phyloP scores from a whole-genome alignment of 2,797 vertebrate genomes.

The Sebastes glaucus region DNA sequence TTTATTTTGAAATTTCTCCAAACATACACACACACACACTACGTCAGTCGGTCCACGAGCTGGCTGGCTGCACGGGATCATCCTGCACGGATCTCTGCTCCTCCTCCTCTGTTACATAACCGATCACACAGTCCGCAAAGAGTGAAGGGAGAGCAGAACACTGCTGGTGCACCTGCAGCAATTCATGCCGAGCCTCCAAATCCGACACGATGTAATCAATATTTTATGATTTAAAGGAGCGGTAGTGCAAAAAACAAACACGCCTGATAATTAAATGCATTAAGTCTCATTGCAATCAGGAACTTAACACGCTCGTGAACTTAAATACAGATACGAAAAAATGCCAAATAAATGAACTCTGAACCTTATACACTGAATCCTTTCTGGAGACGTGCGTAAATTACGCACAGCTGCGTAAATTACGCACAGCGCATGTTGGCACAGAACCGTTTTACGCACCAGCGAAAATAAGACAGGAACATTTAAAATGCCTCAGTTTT shows the following conservation, averaged over 20 bases:
- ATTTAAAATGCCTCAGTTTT: background rate
- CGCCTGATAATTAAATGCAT: background rate
- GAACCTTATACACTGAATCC: background rate
- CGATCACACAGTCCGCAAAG: background rate
- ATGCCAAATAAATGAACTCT: background rate
- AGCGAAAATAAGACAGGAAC: background rate
- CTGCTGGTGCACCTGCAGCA: constrained; percentile 20
- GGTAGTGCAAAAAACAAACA: background rate
- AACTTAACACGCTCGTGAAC: background rate
- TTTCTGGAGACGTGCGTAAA: constrained; percentile 16
- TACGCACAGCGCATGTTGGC: constrained; percentile 4
- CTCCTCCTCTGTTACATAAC: constrained; percentile 24
- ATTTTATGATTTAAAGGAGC: background rate
- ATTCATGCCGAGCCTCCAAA: background rate
- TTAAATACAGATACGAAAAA: background rate
- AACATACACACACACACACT: background rate
- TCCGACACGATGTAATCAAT: background rate
- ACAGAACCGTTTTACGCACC: background rate
- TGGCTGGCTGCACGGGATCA: background rate
- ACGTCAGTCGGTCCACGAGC: background rate
- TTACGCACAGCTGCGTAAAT: constrained; percentile 32
- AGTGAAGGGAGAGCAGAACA: background rate
- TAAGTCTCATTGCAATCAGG: background rate
- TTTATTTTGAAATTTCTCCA: constrained; percentile 2
- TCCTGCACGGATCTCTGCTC: background rate